Base-by-base conservation (phyloP, 2,888 invertebrate genomes). In the Cheilosia scutellata region DNA sequence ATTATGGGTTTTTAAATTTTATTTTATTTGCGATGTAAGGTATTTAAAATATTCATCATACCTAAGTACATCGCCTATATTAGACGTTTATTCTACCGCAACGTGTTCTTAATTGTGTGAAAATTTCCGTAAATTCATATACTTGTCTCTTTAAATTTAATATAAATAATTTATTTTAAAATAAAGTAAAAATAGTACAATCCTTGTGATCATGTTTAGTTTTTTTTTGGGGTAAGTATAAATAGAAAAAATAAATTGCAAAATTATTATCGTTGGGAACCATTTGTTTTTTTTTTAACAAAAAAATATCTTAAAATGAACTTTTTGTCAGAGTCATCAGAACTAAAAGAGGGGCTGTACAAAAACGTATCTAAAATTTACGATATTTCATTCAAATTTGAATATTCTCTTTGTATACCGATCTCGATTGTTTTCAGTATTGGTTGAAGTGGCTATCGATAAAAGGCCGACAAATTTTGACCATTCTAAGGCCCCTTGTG, bases 71-170 rank as follows among this genome's bases (percentile, higher is more conserved):
- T 51, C 29, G 0, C 5, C 5, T 27, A 29, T 29, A 29, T 51
- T 27, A 13, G 25, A 2, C 4, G 5, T 27, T 25, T 51, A 51
- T 51, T 51, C 13, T 11, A 47, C 29, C 62, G 47, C 16, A 47
- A 47, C 62, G 31, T 16, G 29, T 29, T 29, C 11, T 27, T n/a
- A 44, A 62, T 37, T 20, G 60, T 62, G 62, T 62, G 62, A 44
- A 44, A 44, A 44, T 44, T n/a, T 44, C 7, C n/a, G 16, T 16
- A 47, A 44, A 20, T 47, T 62, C 16, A 16, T 62, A 27, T 16
- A n/a, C 5, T 4, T 47, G n/a, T 42, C 42, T 47, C 27, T 27
- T 27, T 4, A 25, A 1, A 9, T 5, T 27, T 27, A 27, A 51
- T 13, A 51, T 51, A 13, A 51, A 51, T 29, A 13, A 27, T 29